These are phyloP conservation scores for Strongylocentrotus purpuratus DNA, from an alignment of 35 echinoderm and acorn worm genomes.

Conservation along the genomic window DNA sequence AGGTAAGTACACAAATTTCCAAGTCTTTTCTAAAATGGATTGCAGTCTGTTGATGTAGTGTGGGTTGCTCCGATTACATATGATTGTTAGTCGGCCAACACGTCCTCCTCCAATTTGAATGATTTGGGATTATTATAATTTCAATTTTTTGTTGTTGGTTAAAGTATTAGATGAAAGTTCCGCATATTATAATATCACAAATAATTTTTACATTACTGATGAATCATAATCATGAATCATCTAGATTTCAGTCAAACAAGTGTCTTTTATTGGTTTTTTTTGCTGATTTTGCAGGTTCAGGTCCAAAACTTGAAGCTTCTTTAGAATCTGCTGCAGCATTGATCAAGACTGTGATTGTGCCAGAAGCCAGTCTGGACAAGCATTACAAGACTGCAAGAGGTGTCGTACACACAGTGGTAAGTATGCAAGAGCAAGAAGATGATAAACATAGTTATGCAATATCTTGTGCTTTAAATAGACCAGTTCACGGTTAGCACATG, in stretches of 20 bases:
- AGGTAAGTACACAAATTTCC: neutral
- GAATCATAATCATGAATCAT: neutral
- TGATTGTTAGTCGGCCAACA: neutral
- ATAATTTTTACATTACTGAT: neutral
- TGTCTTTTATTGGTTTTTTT: neutral
- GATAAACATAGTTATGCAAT: neutral
- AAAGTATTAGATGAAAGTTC: neutral
- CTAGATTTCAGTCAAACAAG: neutral
- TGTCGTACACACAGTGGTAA: slow-evolving; percentile 38
- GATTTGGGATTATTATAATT: neutral
- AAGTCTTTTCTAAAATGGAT: neutral
- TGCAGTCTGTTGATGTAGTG: neutral
- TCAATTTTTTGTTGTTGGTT: neutral
- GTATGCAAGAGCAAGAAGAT: neutral
- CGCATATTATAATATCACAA: neutral
- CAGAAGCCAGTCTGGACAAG: slow-evolving; percentile 20
- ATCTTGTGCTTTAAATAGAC: no score
- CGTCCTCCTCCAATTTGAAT: neutral
- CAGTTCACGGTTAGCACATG: no score
- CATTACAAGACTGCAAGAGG: slow-evolving; percentile 41
- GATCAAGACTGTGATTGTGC: neutral
- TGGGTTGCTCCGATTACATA: neutral
- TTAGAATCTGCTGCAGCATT: neutral
- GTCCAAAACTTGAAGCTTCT: neutral
- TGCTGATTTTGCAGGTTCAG: neutral